These are phyloP conservation scores for Megaceryle maxima DNA, from an alignment of 2,113 vertebrate species.

Conservation along the genomic window DNA sequence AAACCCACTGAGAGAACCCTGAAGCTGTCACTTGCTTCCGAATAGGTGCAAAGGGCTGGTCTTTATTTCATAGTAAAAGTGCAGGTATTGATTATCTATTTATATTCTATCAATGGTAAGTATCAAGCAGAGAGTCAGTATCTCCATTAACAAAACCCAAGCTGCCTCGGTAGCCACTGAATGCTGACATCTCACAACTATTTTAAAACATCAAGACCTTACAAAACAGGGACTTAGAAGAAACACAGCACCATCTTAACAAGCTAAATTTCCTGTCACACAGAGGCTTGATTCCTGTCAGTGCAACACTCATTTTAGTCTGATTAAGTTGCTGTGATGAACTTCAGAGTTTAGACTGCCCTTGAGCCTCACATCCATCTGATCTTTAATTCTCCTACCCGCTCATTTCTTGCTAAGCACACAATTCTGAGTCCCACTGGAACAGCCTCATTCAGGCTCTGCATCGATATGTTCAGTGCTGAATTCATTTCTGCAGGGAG, in stretches of 20 bases:
- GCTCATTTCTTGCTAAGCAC: conserved; percentile 74
- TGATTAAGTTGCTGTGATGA: conserved; percentile 79
- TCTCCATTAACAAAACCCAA: background rate
- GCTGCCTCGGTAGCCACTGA: background rate
- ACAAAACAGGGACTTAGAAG: background rate
- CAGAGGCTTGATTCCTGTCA: conserved; percentile 38
- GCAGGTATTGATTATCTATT: background rate
- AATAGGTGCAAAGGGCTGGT: background rate
- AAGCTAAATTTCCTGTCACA: conserved; percentile 52
- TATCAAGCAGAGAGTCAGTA: background rate
- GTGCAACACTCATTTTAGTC: conserved; percentile 48
- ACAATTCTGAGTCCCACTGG: conserved; percentile 69
- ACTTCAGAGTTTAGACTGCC: conserved; percentile 77
- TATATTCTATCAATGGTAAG: background rate
- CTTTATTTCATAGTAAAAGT: background rate
- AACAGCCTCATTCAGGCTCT: conserved; percentile 61
- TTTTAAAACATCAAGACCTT: background rate
- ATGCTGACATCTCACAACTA: background rate
- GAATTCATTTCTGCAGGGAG: conserved; percentile 81
- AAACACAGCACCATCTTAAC: conserved; percentile 30
- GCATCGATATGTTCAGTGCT: conserved; percentile 75
- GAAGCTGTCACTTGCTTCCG: background rate
- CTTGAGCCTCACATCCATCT: conserved; percentile 74
- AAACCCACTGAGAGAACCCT: background rate
- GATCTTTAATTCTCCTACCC: conserved; percentile 73